Evolutionary conservation across 2,113 vertebrate species (phyloP), one percentile per base, ranked within the genome.

Genomic region (Proterorhinus semilunaris): DNA sequence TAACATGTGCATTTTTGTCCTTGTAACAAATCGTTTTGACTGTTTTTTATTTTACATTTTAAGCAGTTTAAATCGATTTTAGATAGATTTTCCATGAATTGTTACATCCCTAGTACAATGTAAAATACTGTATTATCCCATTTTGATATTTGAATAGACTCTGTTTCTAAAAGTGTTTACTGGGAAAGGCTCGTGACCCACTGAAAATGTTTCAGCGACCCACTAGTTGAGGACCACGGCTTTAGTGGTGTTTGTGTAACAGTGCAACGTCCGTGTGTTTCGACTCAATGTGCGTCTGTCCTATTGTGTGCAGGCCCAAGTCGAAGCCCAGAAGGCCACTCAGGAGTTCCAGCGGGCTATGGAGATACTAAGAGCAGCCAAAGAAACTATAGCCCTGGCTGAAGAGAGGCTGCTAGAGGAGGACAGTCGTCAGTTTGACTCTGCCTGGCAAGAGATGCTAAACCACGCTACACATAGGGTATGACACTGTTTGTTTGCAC

Each of bases 371-470:
- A 93, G 95, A 2, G 96, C 96, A 0, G 97, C 97, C 15, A 99
- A 99, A 67, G 97, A 99, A 76, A 98, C 96, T 69, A 99, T 98
- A 55, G 94, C 96, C 0, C 91, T 99, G 8, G 97, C 97, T 0
- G 96, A 98, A 83, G 95, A 98, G 91, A 88, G 96, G 85, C 90
- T 98, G 0, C 88, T 98, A 72, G 96, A 99, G 84, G 96, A 98
- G 75, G 96, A 99, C 86, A 96, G 94, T 36, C 92, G 96, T 3
- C 97, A 98, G 90, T 99, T 98, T 42, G 96, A 99, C 90, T 98
- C 97, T 0, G 96, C 97, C 75, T 99, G 97, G 97, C 97, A 99
- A 74, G 97, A 99, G 91, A 98, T 99, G 97, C 96, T 99, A 86
- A 99, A 98, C 84, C 97, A 99, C 0, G 96, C 97, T 59, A 99